Conservation (phyloP, 2,797 vertebrate genomes). For the Chiloscyllium punctatum region DNA sequence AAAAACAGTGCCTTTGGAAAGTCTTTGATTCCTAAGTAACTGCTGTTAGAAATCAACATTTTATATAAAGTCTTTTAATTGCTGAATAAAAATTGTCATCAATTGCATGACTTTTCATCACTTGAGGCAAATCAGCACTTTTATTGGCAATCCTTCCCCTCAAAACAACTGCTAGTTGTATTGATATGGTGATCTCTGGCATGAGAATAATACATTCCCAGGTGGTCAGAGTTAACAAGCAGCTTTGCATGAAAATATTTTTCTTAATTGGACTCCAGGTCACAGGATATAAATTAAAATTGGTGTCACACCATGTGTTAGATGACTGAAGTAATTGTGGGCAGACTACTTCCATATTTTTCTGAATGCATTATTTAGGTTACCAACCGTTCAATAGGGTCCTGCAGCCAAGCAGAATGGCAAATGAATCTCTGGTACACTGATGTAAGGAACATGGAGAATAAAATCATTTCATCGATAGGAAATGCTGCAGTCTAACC, state of each 20-base stretch:
- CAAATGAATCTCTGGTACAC: neutral
- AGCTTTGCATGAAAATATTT: neutral
- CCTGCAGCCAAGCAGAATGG: neutral
- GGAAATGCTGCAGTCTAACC: too few species aligned
- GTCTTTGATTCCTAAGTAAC: neutral
- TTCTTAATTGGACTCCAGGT: slow-evolving; percentile 1
- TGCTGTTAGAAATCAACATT: neutral
- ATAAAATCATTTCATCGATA: neutral
- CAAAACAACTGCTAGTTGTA: neutral
- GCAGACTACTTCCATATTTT: neutral
- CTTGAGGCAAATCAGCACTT: neutral
- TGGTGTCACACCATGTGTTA: neutral
- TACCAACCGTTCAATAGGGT: neutral
- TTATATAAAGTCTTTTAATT: neutral
- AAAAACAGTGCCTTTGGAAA: neutral
- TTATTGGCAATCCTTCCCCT: neutral
- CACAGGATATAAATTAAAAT: neutral
- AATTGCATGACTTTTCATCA: neutral
- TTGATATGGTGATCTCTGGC: neutral
- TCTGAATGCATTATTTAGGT: neutral
- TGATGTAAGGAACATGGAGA: neutral
- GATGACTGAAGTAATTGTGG: neutral
- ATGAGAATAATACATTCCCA: neutral
- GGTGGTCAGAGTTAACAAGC: slow-evolving; percentile 3
- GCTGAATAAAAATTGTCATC: slow-evolving; percentile 2